Conservation (phyloP, 2,888 invertebrate genomes). For the Drosophila subquinaria region DNA sequence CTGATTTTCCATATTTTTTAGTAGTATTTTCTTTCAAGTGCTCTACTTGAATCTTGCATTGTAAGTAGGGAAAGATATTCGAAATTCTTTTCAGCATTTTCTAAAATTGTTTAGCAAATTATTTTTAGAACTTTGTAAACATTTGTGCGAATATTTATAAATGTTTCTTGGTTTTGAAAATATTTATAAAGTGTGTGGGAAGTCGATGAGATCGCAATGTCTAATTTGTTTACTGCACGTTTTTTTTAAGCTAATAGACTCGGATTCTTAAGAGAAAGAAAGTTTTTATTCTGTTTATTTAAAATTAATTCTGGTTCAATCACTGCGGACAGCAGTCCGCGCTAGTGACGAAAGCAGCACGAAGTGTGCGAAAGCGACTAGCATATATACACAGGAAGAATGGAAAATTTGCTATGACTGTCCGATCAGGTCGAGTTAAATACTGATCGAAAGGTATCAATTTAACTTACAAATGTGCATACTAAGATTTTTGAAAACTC, state of each 20-base stretch:
- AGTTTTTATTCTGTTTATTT: neutral
- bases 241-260: neutral
- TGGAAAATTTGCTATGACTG: too few relatives aligned
- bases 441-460: too few relatives aligned
- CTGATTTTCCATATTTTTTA: too few relatives aligned
- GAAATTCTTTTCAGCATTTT: neutral
- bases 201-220: neutral
- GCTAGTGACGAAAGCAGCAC: too few relatives aligned
- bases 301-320: too few relatives aligned
- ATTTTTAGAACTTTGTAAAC: conserved; percentile 33
- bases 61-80: neutral
- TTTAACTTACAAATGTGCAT: too few relatives aligned
- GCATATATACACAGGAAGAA: too few relatives aligned
- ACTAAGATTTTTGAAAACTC: too few relatives aligned
- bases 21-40: neutral
- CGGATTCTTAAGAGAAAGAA: neutral
- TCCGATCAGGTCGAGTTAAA: too few relatives aligned
- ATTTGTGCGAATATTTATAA: conserved; percentile 21
- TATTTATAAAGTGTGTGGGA: conserved; percentile 17
- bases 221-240: neutral
- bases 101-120: conserved; percentile 6
- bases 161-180: conserved; percentile 7
- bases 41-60: neutral
- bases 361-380: too few relatives aligned
- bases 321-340: too few relatives aligned